Percentiles rank a stretch among this genome's conserved stretches.
phyloP scores from a whole-genome alignment of 1,140 invertebrate species.

The Tigriopus japonicus region DNA sequence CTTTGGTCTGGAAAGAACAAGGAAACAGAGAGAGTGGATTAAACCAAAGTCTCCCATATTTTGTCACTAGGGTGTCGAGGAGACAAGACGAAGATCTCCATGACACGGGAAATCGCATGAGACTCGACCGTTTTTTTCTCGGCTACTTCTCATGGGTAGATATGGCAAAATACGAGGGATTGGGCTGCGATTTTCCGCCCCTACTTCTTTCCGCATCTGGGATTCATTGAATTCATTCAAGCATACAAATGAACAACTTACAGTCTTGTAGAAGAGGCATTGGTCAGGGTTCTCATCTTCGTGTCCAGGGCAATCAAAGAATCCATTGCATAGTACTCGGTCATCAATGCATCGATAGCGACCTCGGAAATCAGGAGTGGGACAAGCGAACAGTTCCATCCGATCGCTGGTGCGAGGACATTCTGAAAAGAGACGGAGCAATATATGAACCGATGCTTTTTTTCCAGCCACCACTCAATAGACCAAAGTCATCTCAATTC shows the following conservation, averaged over 20 bases:
- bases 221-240: too few relatives aligned
- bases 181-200: too few relatives aligned
- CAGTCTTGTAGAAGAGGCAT: constrained; percentile 96
- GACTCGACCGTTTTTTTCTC: background rate
- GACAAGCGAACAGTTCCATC: constrained; percentile 84
- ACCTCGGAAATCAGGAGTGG: constrained; percentile 66
- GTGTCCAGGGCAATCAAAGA: constrained; percentile 75
- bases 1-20: constrained; percentile 51
- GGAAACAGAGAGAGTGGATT: background rate
- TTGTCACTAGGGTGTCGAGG: background rate
- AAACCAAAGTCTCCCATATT: background rate
- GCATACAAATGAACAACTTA: constrained; percentile 28
- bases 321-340: constrained; percentile 81
- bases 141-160: too few relatives aligned
- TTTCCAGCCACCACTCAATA: too few relatives aligned
- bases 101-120: background rate
- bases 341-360: constrained; percentile 87
- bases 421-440: constrained; percentile 38
- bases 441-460: too few relatives aligned
- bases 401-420: constrained; percentile 78
- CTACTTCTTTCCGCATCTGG: too few relatives aligned
- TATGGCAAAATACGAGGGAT: too few relatives aligned
- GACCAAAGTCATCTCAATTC: too few relatives aligned
- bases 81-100: background rate
- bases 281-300: constrained; percentile 77